Conservation (phyloP, 2,888 invertebrate species). For the Macrostomum cliftonense region DNA sequence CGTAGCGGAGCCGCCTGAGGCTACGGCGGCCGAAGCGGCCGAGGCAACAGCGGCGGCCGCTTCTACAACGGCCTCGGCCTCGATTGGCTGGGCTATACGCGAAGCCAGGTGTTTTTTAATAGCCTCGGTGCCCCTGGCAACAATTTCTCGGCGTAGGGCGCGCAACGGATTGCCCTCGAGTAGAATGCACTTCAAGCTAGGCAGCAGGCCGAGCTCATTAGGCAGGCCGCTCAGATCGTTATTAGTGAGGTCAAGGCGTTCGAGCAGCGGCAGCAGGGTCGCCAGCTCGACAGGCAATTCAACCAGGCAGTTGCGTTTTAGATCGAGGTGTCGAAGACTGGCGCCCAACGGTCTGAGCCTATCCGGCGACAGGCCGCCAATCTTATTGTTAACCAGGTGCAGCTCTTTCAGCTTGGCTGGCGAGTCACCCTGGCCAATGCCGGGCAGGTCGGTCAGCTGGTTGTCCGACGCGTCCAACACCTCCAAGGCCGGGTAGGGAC, state of each 20-base stretch:
- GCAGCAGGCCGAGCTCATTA: slow-evolving; percentile 49
- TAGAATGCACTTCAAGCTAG: slow-evolving; percentile 59
- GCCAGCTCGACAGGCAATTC: slow-evolving; percentile 59
- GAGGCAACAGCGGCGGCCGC: neutral
- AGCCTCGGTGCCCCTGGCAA: slow-evolving; percentile 56
- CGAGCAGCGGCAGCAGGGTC: slow-evolving; percentile 49
- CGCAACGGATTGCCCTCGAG: slow-evolving; percentile 69
- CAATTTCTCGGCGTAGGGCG: slow-evolving; percentile 59
- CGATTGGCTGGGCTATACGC: slow-evolving; percentile 28
- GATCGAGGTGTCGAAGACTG: slow-evolving; percentile 45
- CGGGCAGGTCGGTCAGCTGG: slow-evolving; percentile 1
- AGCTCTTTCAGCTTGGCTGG: neutral
- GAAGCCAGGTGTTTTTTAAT: slow-evolving; percentile 51
- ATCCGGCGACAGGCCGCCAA: neutral
- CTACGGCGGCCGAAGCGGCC: neutral
- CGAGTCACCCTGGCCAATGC: neutral
- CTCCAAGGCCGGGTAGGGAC: slow-evolving; percentile 5
- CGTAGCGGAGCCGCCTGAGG: neutral
- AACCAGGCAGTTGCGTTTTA: slow-evolving; percentile 61
- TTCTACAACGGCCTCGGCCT: neutral
- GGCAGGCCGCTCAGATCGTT: slow-evolving; percentile 54
- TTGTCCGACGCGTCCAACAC: slow-evolving; percentile 5
- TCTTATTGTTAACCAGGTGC: no score
- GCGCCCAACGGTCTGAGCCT: slow-evolving; percentile 53
- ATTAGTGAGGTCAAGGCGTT: slow-evolving; percentile 64